Evolutionary conservation across 2,113 vertebrate species (phyloP).

Genomic region (Tachysurus vachellii): DNA sequence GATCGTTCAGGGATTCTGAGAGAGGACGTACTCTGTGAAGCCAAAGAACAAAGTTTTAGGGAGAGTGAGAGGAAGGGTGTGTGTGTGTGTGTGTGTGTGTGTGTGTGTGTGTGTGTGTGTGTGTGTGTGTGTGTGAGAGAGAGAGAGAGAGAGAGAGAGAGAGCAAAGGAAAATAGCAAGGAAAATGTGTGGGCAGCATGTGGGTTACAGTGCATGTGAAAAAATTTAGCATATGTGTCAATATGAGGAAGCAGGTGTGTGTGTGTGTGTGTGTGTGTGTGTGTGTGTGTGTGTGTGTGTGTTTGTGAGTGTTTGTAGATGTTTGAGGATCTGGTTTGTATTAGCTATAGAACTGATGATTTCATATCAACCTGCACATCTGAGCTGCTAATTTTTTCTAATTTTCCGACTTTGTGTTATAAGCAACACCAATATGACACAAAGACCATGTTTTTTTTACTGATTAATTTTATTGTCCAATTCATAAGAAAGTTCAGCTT

Average conservation of each 20-base stretch:
- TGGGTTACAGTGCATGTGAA: background rate
- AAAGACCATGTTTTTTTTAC: background rate
- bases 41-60: constrained; percentile 43
- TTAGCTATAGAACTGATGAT: background rate
- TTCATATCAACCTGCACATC: constrained; percentile 18
- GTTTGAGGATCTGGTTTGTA: background rate
- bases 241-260: background rate
- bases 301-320: background rate
- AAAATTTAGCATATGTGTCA: background rate
- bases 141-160: background rate
- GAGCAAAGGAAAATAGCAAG: background rate
- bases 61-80: background rate
- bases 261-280: background rate
- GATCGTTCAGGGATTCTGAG: constrained; percentile 77
- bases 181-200: background rate
- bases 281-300: constrained; percentile 5
- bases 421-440: background rate
- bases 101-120: constrained; percentile 9
- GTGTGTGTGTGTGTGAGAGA: background rate
- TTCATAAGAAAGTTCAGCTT: background rate
- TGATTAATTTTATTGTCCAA: background rate
- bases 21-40: constrained; percentile 77
- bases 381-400: background rate
- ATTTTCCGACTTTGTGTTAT: background rate
- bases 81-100: background rate